phyloP scores from a whole-genome alignment of 1,140 invertebrate genomes.

The Rhyacophila brunnea region DNA sequence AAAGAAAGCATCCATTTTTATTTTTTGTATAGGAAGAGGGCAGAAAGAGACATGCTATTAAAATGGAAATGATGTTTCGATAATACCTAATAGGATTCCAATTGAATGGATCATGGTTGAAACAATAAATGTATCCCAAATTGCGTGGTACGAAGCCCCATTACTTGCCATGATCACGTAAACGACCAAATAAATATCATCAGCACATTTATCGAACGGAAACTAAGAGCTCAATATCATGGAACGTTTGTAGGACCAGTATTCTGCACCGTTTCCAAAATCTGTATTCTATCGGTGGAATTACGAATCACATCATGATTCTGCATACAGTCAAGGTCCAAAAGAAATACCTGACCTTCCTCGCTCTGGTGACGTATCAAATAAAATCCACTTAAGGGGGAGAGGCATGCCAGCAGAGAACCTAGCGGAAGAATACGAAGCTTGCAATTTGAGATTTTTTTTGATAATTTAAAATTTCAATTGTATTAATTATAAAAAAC shows the following conservation, averaged over 20 bases:
- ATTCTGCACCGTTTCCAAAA: slow-evolving; percentile 31
- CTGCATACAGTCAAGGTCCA: slow-evolving; percentile 25
- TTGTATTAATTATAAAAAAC: too few species aligned
- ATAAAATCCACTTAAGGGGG: slow-evolving; percentile 17
- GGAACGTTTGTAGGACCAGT: slow-evolving; percentile 22
- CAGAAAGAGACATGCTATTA: too few species aligned
- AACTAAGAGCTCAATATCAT: slow-evolving; percentile 38
- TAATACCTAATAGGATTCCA: too few species aligned
- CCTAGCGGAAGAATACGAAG: too few species aligned
- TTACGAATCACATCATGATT: slow-evolving; percentile 28
- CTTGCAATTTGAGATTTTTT: too few species aligned
- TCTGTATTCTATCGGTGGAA: slow-evolving; percentile 30
- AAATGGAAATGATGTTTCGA: too few species aligned
- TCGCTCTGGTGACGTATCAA: slow-evolving; percentile 18
- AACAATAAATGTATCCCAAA: slow-evolving; percentile 34
- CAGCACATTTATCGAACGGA: slow-evolving; percentile 33
- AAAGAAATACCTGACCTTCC: slow-evolving; percentile 26
- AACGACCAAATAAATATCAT: slow-evolving; percentile 21
- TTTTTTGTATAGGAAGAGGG: too few species aligned
- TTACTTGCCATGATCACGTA: slow-evolving; percentile 29
- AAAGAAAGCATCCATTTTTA: too few species aligned
- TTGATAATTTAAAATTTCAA: too few species aligned
- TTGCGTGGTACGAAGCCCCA: slow-evolving; percentile 26
- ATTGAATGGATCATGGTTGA: slow-evolving; percentile 34
- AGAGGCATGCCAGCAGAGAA: too few species aligned